Evolutionary conservation across 1,140 invertebrate genomes (phyloP).

Genomic region (Anthonomus grandis): DNA sequence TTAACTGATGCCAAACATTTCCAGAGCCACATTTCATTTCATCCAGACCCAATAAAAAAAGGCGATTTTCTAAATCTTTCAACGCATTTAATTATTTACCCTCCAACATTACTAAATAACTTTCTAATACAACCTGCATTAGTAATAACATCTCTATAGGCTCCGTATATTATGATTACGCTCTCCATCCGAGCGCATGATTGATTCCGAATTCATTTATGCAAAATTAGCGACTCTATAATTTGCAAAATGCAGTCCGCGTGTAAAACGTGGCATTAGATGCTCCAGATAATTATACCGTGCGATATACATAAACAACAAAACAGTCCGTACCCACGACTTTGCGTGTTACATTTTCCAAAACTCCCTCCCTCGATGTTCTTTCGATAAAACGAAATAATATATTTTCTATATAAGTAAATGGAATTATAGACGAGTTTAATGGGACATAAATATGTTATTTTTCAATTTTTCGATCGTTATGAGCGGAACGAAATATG

Average conservation of each 20-base stretch:
- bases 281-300: conserved; percentile 3
- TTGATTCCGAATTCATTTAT: conserved; percentile 7
- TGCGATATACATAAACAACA: not conserved
- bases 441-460: too few relatives aligned
- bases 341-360: conserved; percentile 15
- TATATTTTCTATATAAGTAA: not conserved
- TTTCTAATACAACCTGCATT: not conserved
- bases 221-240: not conserved
- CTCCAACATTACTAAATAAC: too few relatives aligned
- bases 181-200: not conserved
- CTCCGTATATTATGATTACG: not conserved
- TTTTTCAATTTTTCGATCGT: too few relatives aligned
- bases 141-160: not conserved
- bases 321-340: not conserved
- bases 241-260: conserved; percentile 6
- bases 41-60: too few relatives aligned
- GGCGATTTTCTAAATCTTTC: too few relatives aligned
- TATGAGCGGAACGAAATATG: too few relatives aligned
- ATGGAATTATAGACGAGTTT: too few relatives aligned
- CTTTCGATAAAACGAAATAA: not conserved
- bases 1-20: too few relatives aligned
- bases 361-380: not conserved
- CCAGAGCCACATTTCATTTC: too few relatives aligned
- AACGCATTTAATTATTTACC: too few relatives aligned
- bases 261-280: conserved; percentile 8